Evolutionary conservation across 2,113 vertebrate genomes (phyloP), one percentile per base, ranked within the genome.

Genomic region (Morone chrysops): DNA sequence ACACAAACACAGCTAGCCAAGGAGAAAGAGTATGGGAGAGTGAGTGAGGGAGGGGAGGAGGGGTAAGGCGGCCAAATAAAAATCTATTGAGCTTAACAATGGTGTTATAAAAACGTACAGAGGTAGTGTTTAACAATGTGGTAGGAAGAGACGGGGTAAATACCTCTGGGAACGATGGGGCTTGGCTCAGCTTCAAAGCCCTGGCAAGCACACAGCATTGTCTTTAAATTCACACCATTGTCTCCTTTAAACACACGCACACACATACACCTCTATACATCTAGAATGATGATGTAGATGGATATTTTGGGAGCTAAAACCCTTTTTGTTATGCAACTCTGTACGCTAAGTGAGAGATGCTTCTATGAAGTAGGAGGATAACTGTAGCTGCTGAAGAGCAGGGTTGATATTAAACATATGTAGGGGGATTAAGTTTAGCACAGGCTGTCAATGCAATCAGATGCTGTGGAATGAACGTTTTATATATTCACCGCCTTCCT

Each of bases 51-150:
- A 57, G 70, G 75, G 59, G 67, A 75, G 74, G 79, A 70, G 78
- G 85, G 82, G 70, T 40, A 47, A 75, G 65, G 75, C 84, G 81
- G 87, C 89, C 90, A 94, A 92, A 94, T 93, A 91, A 94, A 94
- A 94, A 92, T 89, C 90, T 92, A 94, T 90, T 89, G 89, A 93
- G 92, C 92, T 94, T 90, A 94, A 95, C 94, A 95, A 95, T 94
- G 93, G 83, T 90, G 93, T 92, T 94, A 93, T 95, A 94, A 94
- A 92, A 94, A 92, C 89, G 91, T 93, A 92, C 89, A 88, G 92
- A 92, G 91, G 92, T 91, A 93, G 90, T 94, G 87, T 90, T 91
- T 90, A 95, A 95, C 94, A 95, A 96, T 93, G 83, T 84, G 88
- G 87, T 75, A 90, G 90, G 90, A 95, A 95, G 94, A 92, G 90